Base-by-base conservation (phyloP, 2,888 invertebrate genomes). In the Lypha dubia region DNA sequence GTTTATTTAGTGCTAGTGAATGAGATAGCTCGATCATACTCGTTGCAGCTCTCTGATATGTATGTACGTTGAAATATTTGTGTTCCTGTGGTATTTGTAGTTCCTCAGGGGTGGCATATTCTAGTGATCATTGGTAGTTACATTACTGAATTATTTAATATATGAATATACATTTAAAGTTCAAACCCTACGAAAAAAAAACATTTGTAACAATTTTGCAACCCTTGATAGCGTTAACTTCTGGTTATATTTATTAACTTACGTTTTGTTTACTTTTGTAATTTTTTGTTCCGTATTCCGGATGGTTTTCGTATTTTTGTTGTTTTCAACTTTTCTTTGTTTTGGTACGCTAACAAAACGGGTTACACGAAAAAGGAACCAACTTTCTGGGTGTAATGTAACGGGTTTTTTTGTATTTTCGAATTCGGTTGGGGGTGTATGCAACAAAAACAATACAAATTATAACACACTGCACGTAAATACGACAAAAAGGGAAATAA, bases 251-350 rank as follows among this genome's bases (percentile, higher is more conserved):
- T 49, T 38, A 73, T 32, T 53, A 80, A 74, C 73, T 81, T 81
- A 77, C 75, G 68, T 73, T 81, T 81, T 84, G 74, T 84, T 84
- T 84, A 80, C 73, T 70, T 80, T 73, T 53, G n/a, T 17, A 51
- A 32, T 63, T 74, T 79, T 79, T 67, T 79, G 24, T 79, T 67
- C 51, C 35, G 20, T 49, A 65, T 60, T 51, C 58, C 60, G 62
- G 53, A 53, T 80, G 68, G 22, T 73, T 68, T 77, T 67, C 62
- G 62, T 81, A 46, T 51, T 60, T 79, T 62, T 76, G 70, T 73
- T 79, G 63, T 75, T 51, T n/a, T n/a, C n/a, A n/a, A 8, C 46
- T 53, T 60, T 49, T 75, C 58, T 51, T 76, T 60, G 53, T 73
- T 65, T 79, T 74, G 58, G 51, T 75, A 28, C 44, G 51, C 13